Conservation (phyloP, 2,113 vertebrate species). For the Columba janthina region DNA sequence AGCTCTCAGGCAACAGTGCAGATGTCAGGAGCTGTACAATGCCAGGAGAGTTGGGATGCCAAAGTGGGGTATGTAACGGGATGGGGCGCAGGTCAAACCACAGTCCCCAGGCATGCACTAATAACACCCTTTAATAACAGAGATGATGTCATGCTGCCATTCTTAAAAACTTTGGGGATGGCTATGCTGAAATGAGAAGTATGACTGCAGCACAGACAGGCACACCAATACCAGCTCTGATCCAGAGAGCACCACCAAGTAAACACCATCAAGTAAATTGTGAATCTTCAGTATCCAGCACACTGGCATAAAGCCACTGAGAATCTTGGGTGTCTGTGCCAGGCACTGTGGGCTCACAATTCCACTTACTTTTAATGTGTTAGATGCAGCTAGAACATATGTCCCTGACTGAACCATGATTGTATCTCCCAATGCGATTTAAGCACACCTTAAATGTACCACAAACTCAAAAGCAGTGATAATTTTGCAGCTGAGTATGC, state of each 20-base stretch:
- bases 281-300: neutral
- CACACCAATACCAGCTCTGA: too few species aligned
- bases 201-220: neutral
- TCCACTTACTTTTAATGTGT: neutral
- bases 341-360: neutral
- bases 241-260: neutral
- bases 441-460: neutral
- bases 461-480: neutral
- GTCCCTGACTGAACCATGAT: neutral
- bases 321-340: neutral
- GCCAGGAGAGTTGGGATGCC: neutral
- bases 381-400: neutral
- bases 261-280: neutral
- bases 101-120: neutral
- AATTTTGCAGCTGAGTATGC: neutral
- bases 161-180: neutral
- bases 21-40: neutral
- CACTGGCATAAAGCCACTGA: neutral
- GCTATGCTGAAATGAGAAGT: accelerated
- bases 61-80: accelerated
- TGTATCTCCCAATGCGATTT: neutral
- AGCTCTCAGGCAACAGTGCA: accelerated
- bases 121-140: neutral
- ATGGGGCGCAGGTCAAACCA: neutral
- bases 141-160: neutral